A percentile compares a stretch with the other conserved stretches of the same genome.
phyloP scores from a whole-genome alignment of 2,113 vertebrate genomes.

The Sardina pilchardus region DNA sequence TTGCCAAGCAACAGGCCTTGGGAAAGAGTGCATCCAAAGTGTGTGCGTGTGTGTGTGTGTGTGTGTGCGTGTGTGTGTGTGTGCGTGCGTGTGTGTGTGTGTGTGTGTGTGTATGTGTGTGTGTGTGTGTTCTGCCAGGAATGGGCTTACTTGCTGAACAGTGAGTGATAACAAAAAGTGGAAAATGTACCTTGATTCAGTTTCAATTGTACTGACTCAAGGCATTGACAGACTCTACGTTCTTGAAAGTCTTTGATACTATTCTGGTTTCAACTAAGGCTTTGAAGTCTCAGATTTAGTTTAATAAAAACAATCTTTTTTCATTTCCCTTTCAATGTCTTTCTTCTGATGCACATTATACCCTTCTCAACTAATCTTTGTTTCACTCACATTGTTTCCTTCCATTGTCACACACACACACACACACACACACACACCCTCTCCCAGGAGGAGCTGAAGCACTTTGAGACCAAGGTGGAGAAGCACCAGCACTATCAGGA shows the following conservation, averaged over 20 bases:
- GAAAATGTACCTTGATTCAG: not conserved
- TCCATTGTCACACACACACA: not conserved
- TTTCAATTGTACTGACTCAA: not conserved
- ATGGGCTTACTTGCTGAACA: not conserved
- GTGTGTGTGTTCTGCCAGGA: not conserved
- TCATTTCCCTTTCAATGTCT: not conserved
- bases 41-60: no score
- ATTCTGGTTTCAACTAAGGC: not conserved
- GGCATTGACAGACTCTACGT: not conserved
- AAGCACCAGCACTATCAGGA: constrained; percentile 96
- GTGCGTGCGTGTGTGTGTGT: not conserved
- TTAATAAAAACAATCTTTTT: not conserved
- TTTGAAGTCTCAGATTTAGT: not conserved
- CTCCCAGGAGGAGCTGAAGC: constrained; percentile 87
- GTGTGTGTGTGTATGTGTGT: not conserved
- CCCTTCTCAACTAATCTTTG: not conserved
- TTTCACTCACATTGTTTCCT: not conserved
- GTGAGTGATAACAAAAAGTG: not conserved
- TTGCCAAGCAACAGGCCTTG: constrained; percentile 3
- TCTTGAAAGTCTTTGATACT: not conserved
- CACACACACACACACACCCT: not conserved
- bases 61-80: not conserved
- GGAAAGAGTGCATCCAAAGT: not conserved
- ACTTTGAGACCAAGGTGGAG: constrained; percentile 94
- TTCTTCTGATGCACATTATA: no score